Conservation (phyloP, 2,888 invertebrate genomes). For the Plagodis dolabraria region DNA sequence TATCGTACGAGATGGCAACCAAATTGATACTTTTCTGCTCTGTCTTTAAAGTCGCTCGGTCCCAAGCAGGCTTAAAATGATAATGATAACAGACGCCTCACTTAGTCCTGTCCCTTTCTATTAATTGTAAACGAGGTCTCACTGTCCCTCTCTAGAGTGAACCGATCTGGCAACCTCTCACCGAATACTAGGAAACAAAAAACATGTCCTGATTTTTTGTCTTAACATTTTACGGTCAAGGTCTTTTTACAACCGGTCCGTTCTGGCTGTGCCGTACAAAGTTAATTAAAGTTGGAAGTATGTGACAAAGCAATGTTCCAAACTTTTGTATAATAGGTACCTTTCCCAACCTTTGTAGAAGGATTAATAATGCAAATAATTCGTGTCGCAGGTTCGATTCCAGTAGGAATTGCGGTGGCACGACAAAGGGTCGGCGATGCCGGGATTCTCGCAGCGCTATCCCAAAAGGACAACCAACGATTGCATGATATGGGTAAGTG, state of each 20-base stretch:
- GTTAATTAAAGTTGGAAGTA: neutral
- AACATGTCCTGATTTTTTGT: conserved; percentile 12
- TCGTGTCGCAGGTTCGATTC: conserved; percentile 81
- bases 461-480: conserved; percentile 84
- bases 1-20: conserved; percentile 16
- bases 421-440: conserved; percentile 90
- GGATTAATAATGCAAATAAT: neutral
- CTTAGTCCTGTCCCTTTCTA: conserved; percentile 9
- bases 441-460: conserved; percentile 82
- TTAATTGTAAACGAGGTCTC: neutral
- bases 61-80: conserved; percentile 3
- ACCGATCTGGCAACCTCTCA: conserved; percentile 17
- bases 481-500: conserved; percentile 84
- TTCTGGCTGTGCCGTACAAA: conserved; percentile 1
- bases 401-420: conserved; percentile 94
- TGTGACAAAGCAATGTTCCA: neutral
- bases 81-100: conserved; percentile 2
- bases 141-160: conserved; percentile 11
- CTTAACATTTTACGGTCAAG: conserved; percentile 14
- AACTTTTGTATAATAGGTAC: neutral
- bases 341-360: neutral
- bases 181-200: conserved; percentile 8
- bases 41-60: conserved; percentile 1
- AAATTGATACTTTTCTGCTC: conserved; percentile 11
- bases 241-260: conserved; percentile 8